Evolutionary conservation across 2,888 invertebrate genomes (phyloP).

Genomic region (Zootermopsis nevadensis): DNA sequence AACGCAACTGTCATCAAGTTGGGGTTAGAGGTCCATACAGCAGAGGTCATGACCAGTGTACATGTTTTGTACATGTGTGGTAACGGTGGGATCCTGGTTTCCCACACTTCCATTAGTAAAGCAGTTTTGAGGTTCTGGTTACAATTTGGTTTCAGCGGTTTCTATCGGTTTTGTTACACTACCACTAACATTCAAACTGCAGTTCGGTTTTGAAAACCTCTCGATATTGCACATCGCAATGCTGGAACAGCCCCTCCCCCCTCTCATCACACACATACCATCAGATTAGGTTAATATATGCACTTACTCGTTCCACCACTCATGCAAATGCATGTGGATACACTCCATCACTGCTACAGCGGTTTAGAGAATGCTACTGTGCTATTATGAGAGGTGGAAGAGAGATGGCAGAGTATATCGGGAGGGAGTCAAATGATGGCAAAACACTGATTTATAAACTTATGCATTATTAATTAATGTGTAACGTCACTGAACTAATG

Average conservation of each 20-base stretch:
- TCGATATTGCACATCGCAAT: conserved; percentile 41
- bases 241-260: background rate
- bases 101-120: conserved; percentile 44
- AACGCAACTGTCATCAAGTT: conserved; percentile 34
- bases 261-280: conserved; percentile 40
- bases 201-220: conserved; percentile 46
- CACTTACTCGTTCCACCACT: conserved; percentile 45
- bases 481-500: conserved; percentile 42
- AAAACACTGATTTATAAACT: conserved; percentile 50
- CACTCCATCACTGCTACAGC: conserved; percentile 38
- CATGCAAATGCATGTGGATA: conserved; percentile 44
- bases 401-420: conserved; percentile 5
- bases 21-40: conserved; percentile 29
- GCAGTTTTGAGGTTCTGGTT: conserved; percentile 44
- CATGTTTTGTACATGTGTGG: conserved; percentile 35
- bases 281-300: conserved; percentile 51
- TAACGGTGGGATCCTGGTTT: conserved; percentile 35
- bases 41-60: conserved; percentile 16
- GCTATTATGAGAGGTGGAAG: background rate
- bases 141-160: conserved; percentile 36
- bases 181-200: conserved; percentile 36
- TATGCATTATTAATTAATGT: conserved; percentile 51
- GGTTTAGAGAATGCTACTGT: conserved; percentile 19
- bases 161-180: conserved; percentile 37
- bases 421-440: conserved; percentile 41